Conservation (phyloP, 2,797 vertebrate genomes). For the Poeciliopsis presidionis region DNA sequence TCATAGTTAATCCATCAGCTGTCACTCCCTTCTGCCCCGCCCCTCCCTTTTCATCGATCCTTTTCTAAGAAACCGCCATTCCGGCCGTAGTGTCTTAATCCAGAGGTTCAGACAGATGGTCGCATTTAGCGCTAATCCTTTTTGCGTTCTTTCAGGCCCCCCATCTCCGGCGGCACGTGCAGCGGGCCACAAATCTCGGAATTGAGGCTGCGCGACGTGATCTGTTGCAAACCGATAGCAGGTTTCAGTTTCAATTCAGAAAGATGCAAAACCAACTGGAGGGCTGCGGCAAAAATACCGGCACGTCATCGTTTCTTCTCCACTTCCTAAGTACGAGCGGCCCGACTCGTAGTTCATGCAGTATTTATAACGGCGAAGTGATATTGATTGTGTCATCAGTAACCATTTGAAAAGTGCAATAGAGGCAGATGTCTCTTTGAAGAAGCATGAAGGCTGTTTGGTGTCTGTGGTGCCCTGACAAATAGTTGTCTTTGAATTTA, state of each 20-base stretch:
- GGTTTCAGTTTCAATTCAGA: neutral
- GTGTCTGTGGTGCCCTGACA: neutral
- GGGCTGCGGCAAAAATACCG: neutral
- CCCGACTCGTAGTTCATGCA: neutral
- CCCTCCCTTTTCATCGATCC: slow-evolving; percentile 12
- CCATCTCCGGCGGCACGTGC: slow-evolving; percentile 29
- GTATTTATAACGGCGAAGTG: neutral
- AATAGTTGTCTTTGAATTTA: neutral
- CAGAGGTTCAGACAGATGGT: slow-evolving; percentile 57
- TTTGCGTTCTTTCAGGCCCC: slow-evolving; percentile 28
- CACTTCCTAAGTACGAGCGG: neutral
- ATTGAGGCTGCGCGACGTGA: neutral
- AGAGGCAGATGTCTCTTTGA: neutral
- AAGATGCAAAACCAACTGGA: neutral
- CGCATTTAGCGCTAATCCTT: slow-evolving; percentile 56
- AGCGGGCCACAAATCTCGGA: slow-evolving; percentile 12
- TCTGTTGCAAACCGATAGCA: neutral
- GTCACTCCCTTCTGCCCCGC: slow-evolving; percentile 15
- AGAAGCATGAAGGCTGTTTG: neutral
- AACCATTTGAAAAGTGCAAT: neutral
- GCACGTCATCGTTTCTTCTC: neutral
- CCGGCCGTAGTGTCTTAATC: slow-evolving; percentile 48
- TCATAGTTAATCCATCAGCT: slow-evolving; percentile 60
- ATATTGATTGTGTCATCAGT: neutral
- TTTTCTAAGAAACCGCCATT: slow-evolving; percentile 54